Evolutionary conservation across 2,113 vertebrate genomes (phyloP).

Genomic region (Willisornis vidua): DNA sequence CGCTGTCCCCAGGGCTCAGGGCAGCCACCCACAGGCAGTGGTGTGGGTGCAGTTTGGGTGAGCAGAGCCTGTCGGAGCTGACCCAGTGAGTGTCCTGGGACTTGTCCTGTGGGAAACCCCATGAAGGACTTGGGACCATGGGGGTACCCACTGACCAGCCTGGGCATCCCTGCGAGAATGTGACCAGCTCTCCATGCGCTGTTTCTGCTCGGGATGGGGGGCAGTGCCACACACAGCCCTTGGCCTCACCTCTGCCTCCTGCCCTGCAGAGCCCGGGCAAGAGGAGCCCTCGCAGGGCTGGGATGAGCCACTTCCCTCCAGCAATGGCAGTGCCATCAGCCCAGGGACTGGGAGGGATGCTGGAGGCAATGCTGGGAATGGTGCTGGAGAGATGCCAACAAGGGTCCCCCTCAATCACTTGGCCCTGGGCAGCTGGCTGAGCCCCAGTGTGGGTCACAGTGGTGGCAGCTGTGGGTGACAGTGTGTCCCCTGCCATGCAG

Average conservation of each 20-base stretch:
- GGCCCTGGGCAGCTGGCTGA: rapidly evolving
- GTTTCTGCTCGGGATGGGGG: rapidly evolving
- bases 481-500: not conserved
- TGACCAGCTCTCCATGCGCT: rapidly evolving
- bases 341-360: not conserved
- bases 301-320: not conserved
- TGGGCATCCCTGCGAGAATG: rapidly evolving
- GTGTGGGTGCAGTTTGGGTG: not conserved
- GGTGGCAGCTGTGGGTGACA: not conserved
- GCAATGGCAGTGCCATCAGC: rapidly evolving
- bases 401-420: rapidly evolving
- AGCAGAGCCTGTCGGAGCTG: not conserved
- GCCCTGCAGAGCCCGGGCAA: rapidly evolving
- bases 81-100: rapidly evolving
- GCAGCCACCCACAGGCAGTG: rapidly evolving
- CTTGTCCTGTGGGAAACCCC: not conserved
- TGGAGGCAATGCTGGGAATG: rapidly evolving
- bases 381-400: not conserved
- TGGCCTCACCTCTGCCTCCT: rapidly evolving
- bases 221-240: not conserved
- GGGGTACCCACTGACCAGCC: rapidly evolving
- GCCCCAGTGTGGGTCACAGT: rapidly evolving
- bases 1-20: rapidly evolving
- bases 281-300: not conserved
- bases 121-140: rapidly evolving